These are phyloP conservation scores for Hypotaenidia okinawae DNA, from an alignment of 2,797 vertebrate genomes.

Conservation along the genomic window DNA sequence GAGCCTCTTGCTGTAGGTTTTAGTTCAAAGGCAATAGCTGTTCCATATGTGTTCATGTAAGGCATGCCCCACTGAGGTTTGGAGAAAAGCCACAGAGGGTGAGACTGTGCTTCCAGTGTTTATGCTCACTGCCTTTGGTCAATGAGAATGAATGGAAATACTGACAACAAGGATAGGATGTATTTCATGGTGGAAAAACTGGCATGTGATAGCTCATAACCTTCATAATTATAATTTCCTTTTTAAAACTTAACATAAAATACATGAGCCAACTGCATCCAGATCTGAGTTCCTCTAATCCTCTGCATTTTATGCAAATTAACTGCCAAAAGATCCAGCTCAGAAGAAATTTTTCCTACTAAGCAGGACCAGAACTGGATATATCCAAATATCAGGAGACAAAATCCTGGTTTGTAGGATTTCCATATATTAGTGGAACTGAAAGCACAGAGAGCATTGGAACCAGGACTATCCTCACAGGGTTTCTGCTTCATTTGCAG, in stretches of 20 bases:
- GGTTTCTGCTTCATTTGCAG: neutral
- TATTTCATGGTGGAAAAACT: neutral
- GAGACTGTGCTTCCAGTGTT: neutral
- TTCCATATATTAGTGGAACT: neutral
- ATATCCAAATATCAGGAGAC: neutral
- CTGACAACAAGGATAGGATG: neutral
- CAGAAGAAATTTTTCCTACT: neutral
- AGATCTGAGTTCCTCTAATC: slow-evolving; percentile 1
- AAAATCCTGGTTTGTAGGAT: neutral
- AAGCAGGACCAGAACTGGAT: neutral
- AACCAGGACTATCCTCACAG: neutral
- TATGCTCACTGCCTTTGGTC: neutral
- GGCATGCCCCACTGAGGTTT: neutral
- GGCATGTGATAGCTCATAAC: neutral
- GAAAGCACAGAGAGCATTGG: neutral
- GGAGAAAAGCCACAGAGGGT: neutral
- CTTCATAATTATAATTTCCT: neutral
- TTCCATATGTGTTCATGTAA: neutral
- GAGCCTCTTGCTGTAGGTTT: neutral
- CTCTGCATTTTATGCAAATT: slow-evolving; percentile 28
- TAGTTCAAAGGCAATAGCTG: neutral
- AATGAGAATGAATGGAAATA: slow-evolving; percentile 36
- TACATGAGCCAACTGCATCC: neutral
- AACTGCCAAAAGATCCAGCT: neutral
- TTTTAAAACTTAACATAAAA: neutral